These are phyloP conservation scores for Solen grandis DNA, from an alignment of 1,140 invertebrate species.

Conservation along the genomic window DNA sequence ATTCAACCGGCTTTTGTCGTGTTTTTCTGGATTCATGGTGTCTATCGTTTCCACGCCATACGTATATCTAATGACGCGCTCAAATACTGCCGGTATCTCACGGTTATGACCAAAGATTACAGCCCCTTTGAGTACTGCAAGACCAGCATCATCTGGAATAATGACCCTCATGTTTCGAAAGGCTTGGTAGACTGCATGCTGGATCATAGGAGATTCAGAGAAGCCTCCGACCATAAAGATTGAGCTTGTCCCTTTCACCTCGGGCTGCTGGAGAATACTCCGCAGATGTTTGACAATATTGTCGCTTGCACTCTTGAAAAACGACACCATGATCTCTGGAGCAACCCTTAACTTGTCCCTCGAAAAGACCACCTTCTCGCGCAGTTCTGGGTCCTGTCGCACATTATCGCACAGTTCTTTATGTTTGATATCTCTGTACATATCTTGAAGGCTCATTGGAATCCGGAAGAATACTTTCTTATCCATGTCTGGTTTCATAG, in stretches of 20 bases:
- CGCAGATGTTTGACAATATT: not conserved
- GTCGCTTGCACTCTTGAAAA: not conserved
- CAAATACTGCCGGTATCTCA: no score
- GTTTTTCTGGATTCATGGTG: constrained; percentile 74
- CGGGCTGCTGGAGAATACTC: not conserved
- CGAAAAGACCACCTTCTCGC: not conserved
- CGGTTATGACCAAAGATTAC: constrained; percentile 44
- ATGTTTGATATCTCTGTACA: constrained; percentile 12
- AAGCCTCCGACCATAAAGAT: constrained; percentile 45
- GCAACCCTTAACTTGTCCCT: constrained; percentile 21
- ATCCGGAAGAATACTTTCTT: not conserved
- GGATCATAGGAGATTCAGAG: constrained; percentile 35
- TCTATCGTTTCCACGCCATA: constrained; percentile 48
- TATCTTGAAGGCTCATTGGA: constrained; percentile 1
- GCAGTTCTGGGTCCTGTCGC: not conserved
- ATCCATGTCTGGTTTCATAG: not conserved
- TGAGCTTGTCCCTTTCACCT: not conserved
- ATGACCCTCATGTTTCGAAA: constrained; percentile 17
- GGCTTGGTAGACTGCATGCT: not conserved
- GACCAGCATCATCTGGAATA: constrained; percentile 41
- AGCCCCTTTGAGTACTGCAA: no score
- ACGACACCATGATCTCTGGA: not conserved
- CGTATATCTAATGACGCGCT: constrained; percentile 57
- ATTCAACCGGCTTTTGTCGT: constrained; percentile 73
- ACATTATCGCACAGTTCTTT: not conserved